Evolutionary conservation across 2,888 invertebrate species (phyloP).

Genomic region (Homarus gammarus): DNA sequence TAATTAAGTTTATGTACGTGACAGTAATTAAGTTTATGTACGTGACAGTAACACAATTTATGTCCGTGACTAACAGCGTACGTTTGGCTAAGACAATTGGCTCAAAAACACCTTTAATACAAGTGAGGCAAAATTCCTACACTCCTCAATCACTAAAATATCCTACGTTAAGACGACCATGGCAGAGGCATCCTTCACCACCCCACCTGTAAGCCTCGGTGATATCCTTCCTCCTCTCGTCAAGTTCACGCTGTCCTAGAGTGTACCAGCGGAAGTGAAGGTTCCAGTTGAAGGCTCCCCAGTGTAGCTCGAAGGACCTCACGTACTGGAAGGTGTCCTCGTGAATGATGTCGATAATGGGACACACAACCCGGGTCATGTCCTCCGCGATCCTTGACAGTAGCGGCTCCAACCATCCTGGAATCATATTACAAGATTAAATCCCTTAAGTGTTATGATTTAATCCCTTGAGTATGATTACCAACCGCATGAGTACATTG

Average conservation of each 20-base stretch:
- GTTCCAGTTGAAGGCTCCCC: conserved; percentile 99
- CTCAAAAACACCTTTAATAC: too few relatives aligned
- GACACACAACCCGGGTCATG: conserved; percentile 85
- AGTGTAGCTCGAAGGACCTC: conserved; percentile 95
- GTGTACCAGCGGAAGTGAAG: conserved; percentile 94
- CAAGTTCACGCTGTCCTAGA: conserved; percentile 85
- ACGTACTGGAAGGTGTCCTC: conserved; percentile 97
- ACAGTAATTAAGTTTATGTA: too few relatives aligned
- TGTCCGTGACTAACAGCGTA: too few relatives aligned
- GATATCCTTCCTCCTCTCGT: conserved; percentile 83
- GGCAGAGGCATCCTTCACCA: background rate
- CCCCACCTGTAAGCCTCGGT: conserved; percentile 83
- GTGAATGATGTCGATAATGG: conserved; percentile 95
- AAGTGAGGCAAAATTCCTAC: too few relatives aligned
- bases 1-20: too few relatives aligned
- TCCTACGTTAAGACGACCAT: too few relatives aligned
- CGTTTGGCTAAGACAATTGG: too few relatives aligned
- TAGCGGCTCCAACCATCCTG: conserved; percentile 89
- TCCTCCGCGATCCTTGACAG: conserved; percentile 84
- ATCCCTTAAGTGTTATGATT: too few relatives aligned
- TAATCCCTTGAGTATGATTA: too few relatives aligned
- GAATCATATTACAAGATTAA: background rate
- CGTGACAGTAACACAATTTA: too few relatives aligned
- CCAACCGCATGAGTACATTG: too few relatives aligned
- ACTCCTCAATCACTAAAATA: too few relatives aligned